Evolutionary conservation across 2,113 vertebrate species (phyloP).

Genomic region (Aegithalos caudatus): DNA sequence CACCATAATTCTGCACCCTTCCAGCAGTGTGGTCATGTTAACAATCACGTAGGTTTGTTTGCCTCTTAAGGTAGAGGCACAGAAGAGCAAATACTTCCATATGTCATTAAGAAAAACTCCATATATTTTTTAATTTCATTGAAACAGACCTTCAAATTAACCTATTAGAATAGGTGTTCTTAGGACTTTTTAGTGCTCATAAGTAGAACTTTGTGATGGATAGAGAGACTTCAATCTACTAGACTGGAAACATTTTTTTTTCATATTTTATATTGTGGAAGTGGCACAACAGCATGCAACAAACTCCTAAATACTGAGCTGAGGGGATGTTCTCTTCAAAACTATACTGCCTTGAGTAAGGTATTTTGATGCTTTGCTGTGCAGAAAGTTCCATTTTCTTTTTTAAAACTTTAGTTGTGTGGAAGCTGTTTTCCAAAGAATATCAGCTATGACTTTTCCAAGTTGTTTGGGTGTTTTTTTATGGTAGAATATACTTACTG

Average conservation of each 20-base stretch:
- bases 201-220: background rate
- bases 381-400: background rate
- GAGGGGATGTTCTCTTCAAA: background rate
- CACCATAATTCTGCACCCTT: background rate
- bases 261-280: background rate
- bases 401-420: background rate
- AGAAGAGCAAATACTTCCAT: background rate
- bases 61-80: background rate
- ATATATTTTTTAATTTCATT: background rate
- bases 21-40: background rate
- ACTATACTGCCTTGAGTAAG: background rate
- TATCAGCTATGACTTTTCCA: background rate
- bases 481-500: constrained; percentile 82
- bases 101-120: background rate
- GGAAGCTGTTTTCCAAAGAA: background rate
- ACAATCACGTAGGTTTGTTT: background rate
- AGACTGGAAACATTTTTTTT: background rate
- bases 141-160: background rate
- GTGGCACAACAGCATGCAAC: background rate
- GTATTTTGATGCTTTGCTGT: background rate
- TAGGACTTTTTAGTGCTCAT: background rate
- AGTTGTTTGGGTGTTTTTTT: background rate
- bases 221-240: background rate
- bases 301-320: background rate
- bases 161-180: background rate